A percentile compares a stretch with the other conserved stretches of the same genome.
Conservation (phyloP, 2,888 invertebrate genomes). For the Drosophila austrosaltans region DNA sequence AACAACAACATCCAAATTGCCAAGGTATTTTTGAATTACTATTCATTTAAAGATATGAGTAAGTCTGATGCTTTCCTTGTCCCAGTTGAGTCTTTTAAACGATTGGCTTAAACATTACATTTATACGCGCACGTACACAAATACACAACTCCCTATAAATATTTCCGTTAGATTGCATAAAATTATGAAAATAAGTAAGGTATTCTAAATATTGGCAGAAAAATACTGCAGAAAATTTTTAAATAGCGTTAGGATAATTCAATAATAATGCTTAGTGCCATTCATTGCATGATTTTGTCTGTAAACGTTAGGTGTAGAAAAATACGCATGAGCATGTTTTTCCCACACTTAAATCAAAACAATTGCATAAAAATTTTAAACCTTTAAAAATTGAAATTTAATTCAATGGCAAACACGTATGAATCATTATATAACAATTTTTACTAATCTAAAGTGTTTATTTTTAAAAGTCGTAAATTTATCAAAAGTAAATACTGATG, state of each 20-base stretch:
- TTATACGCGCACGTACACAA: neutral
- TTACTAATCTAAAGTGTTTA: neutral
- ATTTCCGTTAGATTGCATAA: neutral
- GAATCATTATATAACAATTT: neutral
- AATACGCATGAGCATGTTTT: conserved; percentile 56
- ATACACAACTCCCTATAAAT: conserved; percentile 6
- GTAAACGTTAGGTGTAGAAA: conserved; percentile 24
- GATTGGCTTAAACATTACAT: conserved; percentile 32
- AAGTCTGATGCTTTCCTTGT: neutral
- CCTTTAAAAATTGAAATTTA: neutral
- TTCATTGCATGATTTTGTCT: conserved; percentile 41
- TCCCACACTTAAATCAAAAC: neutral
- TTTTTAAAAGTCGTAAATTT: neutral
- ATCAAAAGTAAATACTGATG: neutral
- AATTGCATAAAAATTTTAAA: neutral
- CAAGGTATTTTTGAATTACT: conserved; percentile 52
- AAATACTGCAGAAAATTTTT: neutral
- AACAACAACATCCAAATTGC: conserved; percentile 46
- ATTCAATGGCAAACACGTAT: neutral
- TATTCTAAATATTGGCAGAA: neutral
- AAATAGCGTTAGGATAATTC: conserved; percentile 19
- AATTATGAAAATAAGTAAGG: neutral
- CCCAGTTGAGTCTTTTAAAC: neutral
- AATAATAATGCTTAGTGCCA: conserved; percentile 9
- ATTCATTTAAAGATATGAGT: neutral